phyloP scores from a whole-genome alignment of 2,888 invertebrate genomes.

The Heliconius aoede region DNA sequence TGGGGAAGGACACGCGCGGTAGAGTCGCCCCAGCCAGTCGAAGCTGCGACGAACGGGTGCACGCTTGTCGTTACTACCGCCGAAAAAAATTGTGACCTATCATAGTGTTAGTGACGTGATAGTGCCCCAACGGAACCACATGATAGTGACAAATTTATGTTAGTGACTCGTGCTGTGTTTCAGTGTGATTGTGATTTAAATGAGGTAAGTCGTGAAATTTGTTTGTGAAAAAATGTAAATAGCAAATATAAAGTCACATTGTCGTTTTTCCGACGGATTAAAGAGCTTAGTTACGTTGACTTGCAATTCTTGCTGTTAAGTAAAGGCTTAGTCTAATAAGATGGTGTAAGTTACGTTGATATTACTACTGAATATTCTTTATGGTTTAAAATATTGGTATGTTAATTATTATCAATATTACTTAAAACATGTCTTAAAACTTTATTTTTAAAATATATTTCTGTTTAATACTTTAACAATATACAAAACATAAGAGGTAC shows the following conservation, averaged over 20 bases:
- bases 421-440: background rate
- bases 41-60: conserved; percentile 69
- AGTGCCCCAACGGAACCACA: conserved; percentile 58
- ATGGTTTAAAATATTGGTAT: background rate
- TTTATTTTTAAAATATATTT: background rate
- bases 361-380: background rate
- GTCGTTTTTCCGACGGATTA: conserved; percentile 40
- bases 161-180: conserved; percentile 70
- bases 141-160: conserved; percentile 58
- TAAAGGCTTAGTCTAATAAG: conserved; percentile 40
- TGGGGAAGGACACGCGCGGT: conserved; percentile 78
- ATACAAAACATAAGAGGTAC: background rate
- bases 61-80: conserved; percentile 59
- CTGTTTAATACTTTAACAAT: background rate
- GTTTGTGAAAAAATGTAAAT: conserved; percentile 23
- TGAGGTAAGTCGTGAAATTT: conserved; percentile 63
- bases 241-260: conserved; percentile 53
- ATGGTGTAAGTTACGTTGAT: conserved; percentile 8
- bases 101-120: conserved; percentile 76
- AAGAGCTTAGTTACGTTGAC: conserved; percentile 42
- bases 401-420: background rate
- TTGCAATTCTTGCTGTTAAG: conserved; percentile 46
- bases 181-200: conserved; percentile 48
- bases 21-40: conserved; percentile 81
- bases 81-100: conserved; percentile 61